Conservation (phyloP, 2,797 vertebrate genomes). For the Danionella dracula region DNA sequence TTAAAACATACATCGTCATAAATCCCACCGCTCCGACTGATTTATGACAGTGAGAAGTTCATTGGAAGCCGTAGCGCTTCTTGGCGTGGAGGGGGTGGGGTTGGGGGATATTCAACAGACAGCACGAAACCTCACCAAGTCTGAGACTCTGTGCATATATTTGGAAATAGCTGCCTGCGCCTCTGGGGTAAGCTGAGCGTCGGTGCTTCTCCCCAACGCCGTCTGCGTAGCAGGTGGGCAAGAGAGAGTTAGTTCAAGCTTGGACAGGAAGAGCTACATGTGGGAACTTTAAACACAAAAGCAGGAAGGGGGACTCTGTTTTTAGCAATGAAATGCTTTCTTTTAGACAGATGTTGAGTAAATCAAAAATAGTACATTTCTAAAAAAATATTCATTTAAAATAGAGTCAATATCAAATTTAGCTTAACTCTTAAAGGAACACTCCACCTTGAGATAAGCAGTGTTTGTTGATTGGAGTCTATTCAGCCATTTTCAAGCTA, state of each 20-base stretch:
- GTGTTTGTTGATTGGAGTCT: too few species aligned
- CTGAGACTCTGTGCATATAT: slow-evolving; percentile 48
- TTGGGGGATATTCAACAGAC: slow-evolving; percentile 29
- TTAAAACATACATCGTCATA: slow-evolving; percentile 27
- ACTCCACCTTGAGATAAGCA: too few species aligned
- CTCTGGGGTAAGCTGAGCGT: slow-evolving; percentile 38
- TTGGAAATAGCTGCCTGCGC: slow-evolving; percentile 46
- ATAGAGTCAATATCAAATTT: not conserved
- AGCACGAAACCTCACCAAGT: slow-evolving; percentile 41
- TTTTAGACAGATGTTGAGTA: not conserved
- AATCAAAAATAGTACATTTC: not conserved
- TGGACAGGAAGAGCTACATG: slow-evolving; percentile 25
- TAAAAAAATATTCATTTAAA: too few species aligned
- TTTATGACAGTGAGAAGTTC: slow-evolving; percentile 25
- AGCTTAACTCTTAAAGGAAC: too few species aligned
- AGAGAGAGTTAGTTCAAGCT: slow-evolving; percentile 36
- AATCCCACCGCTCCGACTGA: slow-evolving; percentile 17
- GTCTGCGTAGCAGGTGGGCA: slow-evolving; percentile 36
- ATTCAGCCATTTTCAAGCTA: too few species aligned
- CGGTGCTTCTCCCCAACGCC: slow-evolving; percentile 39
- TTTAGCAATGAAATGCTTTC: not conserved
- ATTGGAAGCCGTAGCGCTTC: slow-evolving; percentile 10
- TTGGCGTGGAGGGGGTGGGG: not conserved
- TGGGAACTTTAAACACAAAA: slow-evolving; percentile 16
- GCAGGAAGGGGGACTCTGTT: not conserved